Percentiles rank a stretch among this genome's conserved stretches.
These are phyloP conservation scores for Cactoblastis cactorum DNA, from an alignment of 2,888 invertebrate species.

Conservation along the genomic window DNA sequence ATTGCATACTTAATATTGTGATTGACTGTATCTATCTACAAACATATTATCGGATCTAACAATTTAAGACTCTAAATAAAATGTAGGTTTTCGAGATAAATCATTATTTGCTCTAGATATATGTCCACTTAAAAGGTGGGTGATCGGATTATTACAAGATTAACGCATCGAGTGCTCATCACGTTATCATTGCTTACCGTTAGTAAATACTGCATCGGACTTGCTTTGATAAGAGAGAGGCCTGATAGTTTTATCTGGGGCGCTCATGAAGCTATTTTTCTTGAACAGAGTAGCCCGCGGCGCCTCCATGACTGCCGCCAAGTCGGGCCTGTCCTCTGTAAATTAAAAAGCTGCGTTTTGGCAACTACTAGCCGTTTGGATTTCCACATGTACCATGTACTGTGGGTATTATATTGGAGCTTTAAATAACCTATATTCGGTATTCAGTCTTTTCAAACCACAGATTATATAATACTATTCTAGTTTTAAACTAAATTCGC, in stretches of 20 bases:
- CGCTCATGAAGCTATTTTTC: conserved; percentile 32
- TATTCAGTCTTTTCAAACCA: not conserved
- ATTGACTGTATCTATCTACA: not conserved
- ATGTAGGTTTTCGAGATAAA: not conserved
- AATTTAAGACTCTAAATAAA: not conserved
- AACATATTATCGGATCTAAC: not conserved
- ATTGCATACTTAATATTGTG: too few relatives aligned
- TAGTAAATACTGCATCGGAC: conserved; percentile 28
- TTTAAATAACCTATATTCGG: not conserved
- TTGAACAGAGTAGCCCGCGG: conserved; percentile 46
- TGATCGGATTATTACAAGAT: conserved; percentile 4
- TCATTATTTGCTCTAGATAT: not conserved
- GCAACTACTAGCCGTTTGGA: conserved; percentile 7
- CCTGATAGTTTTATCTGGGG: conserved; percentile 32
- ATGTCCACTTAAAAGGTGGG: not conserved
- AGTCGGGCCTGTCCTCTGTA: conserved; percentile 60
- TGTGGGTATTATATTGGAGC: not conserved
- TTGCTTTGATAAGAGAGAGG: conserved; percentile 55
- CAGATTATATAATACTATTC: too few relatives aligned
- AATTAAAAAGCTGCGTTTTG: conserved; percentile 29
- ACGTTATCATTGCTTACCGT: conserved; percentile 20
- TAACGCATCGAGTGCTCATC: not conserved
- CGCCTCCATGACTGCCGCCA: conserved; percentile 26
- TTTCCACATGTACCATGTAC: not conserved
- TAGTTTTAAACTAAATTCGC: too few relatives aligned